Base-by-base conservation (phyloP, 2,888 invertebrate genomes). In the Oligia latruncula region DNA sequence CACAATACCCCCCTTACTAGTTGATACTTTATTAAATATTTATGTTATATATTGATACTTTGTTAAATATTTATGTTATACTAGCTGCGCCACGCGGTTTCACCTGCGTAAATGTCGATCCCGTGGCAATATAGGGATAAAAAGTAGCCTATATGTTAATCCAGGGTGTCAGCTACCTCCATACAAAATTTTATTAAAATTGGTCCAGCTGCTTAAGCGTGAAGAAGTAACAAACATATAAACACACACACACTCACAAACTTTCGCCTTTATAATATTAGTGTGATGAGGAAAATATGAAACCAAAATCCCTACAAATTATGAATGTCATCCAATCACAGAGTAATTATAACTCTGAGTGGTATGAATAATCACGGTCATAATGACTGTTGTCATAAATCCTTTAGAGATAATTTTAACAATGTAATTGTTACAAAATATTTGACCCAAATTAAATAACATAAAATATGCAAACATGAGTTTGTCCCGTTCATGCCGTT, bases 371-470 rank as follows among this genome's bases (percentile, higher is more conserved):
- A 77, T 65, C 52, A 43, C 8, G 9, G 3, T 35, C 35, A 58
- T 66, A 67, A 67, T 66, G 4, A 35, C n/a, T 73, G 74, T 17
- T 60, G 15, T 58, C 46, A 79, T 29, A 46, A 43, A 66, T 78
- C 58, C 58, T 80, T 20, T 66, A 9, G 20, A 52, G n/a, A 78
- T 58, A 20, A 55, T 11, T 65, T 55, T 60, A 11, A 49, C 46
- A 71, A 52, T 74, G 29, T 29, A 29, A 29, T 29, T 29, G n/a
- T 72, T 13, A 23, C 60, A 20, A 65, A 66, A 23, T 49, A 35
- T 35, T 40, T 43, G 9, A 29, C 1, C 20, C 29, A 65, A 73
- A 49, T 46, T 15, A 9, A 17, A 9, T 29, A 43, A 35, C 1
- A 35, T 15, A 15, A 67, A 35, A 23, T 17, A 35, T 46, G 15